These are phyloP conservation scores for Falco biarmicus DNA, from an alignment of 2,797 vertebrate genomes.

Conservation along the genomic window DNA sequence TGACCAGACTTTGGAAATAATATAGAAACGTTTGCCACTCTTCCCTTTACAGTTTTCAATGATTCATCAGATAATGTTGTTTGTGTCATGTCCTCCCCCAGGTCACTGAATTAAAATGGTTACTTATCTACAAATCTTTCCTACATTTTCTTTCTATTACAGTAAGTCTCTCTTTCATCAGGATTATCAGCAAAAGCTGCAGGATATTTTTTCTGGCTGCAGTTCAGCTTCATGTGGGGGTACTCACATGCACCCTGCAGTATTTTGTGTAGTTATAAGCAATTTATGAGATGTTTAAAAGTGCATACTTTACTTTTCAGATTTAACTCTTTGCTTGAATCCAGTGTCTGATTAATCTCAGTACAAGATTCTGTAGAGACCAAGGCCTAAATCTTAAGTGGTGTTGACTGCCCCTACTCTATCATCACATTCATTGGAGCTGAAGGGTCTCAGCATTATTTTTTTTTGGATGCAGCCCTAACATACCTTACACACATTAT, in stretches of 20 bases:
- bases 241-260: conserved; percentile 16
- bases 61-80: not conserved
- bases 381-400: not conserved
- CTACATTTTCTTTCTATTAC: conserved; percentile 35
- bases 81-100: not conserved
- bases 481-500: not conserved
- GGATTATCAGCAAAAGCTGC: conserved; percentile 38
- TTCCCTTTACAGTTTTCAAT: not conserved
- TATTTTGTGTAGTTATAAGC: conserved; percentile 52
- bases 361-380: not conserved
- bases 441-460: not conserved
- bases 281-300: conserved; percentile 41
- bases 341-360: not conserved
- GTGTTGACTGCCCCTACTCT: not conserved
- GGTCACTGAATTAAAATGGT: conserved; percentile 9
- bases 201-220: conserved; percentile 61
- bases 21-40: not conserved
- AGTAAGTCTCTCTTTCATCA: conserved; percentile 51
- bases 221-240: conserved; percentile 43
- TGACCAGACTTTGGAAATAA: not conserved
- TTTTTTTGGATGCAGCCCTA: not conserved
- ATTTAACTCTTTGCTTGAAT: conserved; percentile 47
- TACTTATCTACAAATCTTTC: conserved; percentile 43
- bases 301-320: not conserved
- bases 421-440: not conserved